Base-by-base conservation (phyloP, 1,140 invertebrate genomes). In the Heterodera schachtii region DNA sequence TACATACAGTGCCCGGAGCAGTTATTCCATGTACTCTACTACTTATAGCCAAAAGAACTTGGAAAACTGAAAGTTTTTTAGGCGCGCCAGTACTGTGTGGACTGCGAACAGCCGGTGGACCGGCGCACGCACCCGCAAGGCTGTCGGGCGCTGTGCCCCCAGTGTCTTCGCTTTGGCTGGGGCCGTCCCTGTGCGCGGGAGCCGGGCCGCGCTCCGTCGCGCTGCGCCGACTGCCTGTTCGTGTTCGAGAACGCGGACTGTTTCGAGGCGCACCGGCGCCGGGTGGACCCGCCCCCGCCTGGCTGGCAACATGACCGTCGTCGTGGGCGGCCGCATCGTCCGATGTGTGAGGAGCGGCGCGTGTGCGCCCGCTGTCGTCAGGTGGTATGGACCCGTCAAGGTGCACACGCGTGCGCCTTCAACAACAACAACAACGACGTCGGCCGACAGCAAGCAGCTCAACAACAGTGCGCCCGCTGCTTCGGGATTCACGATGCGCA, bases 261-360 rank as follows among this genome's bases (percentile, higher is more conserved):
- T 21, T 71, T 41, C 9, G 69, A 71, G 69, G 69, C 69, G 69
- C 69, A 71, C 44, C 69, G 69, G n/a, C 69, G 69, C 16, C 6
- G n/a, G 31, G 69, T 71, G n/a, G 31, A 41, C 44, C 69, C 44
- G 31, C 69, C 69, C 2, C 69, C 69, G 69, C 8, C 8, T 5
- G 7, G 57, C 3, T 16, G 13, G 69, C 7, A 71, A 9, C 8
- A 71, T 3, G 19, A 31, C 21, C 69, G 69, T 3, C 69, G 69
- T 11, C 3, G 69, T 0, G 19, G 21, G 0, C 0, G 69, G 1
- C 69, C 69, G 0, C 69, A 71, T 3, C 69, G 69, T 46, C 19
- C 69, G n/a, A 71, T 71, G 69, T 71, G 69, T 46, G 69, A n/a
- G 7, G 31, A 71, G 69, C 69, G 69, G 7, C 44, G 69, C 19